These are phyloP conservation scores for Sinocyclocheilus rhinocerous DNA, from an alignment of 2,113 vertebrate species.

Conservation along the genomic window DNA sequence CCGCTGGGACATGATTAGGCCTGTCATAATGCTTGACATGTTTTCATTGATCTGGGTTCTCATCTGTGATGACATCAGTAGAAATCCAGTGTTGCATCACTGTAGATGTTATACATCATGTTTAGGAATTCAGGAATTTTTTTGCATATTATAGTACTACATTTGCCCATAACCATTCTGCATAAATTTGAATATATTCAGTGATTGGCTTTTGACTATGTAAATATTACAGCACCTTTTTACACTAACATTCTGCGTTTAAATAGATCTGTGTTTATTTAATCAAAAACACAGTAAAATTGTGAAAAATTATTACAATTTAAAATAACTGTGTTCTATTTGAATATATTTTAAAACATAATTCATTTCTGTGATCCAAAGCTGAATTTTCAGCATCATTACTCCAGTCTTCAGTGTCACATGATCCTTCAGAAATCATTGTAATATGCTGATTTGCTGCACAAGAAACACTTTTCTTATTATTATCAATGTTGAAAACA, in stretches of 20 bases:
- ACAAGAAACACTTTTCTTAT: background rate
- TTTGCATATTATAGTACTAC: background rate
- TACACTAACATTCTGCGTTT: background rate
- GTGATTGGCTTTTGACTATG: no score
- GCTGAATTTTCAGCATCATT: background rate
- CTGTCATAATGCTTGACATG: background rate
- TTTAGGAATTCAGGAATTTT: no score
- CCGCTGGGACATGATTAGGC: background rate
- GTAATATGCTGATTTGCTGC: background rate
- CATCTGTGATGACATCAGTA: conserved; percentile 6
- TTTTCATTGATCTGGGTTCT: background rate
- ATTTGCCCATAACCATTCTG: no score
- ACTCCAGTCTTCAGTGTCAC: background rate
- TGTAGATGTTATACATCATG: background rate
- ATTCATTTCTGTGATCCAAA: background rate
- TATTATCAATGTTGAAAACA: background rate
- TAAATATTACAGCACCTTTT: no score
- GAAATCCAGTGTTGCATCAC: conserved; percentile 15
- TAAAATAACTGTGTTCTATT: background rate
- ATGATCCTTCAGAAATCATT: background rate
- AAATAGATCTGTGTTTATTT: background rate
- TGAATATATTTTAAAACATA: background rate
- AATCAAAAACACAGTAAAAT: background rate
- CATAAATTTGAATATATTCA: no score
- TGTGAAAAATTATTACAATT: background rate